phyloP scores from a whole-genome alignment of 2,888 invertebrate species.

The Drosophila nigritarsus region DNA sequence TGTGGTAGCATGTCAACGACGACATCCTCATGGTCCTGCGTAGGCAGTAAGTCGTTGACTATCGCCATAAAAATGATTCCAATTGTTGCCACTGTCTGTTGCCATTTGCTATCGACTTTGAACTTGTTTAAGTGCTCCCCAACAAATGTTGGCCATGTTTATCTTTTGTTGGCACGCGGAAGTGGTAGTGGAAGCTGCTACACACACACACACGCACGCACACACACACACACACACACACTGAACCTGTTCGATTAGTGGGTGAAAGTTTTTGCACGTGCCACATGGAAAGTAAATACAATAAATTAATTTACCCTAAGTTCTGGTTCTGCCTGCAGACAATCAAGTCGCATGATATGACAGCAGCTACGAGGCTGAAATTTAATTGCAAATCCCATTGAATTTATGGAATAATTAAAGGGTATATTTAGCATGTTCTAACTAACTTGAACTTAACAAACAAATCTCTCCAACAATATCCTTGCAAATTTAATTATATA shows the following conservation, averaged over 20 bases:
- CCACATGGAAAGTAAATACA: slow-evolving; percentile 60
- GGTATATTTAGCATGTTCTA: not conserved
- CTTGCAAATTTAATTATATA: not conserved
- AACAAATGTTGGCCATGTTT: slow-evolving; percentile 41
- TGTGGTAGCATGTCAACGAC: slow-evolving; percentile 68
- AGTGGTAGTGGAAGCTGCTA: slow-evolving; percentile 8
- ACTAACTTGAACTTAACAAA: not conserved
- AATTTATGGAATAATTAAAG: slow-evolving; percentile 12
- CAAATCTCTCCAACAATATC: not conserved
- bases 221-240: slow-evolving; percentile 11
- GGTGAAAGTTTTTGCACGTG: slow-evolving; percentile 60
- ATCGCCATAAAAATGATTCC: slow-evolving; percentile 56
- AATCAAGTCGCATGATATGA: slow-evolving; percentile 35
- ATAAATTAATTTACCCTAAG: slow-evolving; percentile 56
- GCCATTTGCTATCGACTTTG: slow-evolving; percentile 52
- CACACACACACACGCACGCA: too few relatives aligned
- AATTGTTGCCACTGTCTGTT: slow-evolving; percentile 14
- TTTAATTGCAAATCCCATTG: slow-evolving; percentile 42
- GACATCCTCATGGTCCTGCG: slow-evolving; percentile 17
- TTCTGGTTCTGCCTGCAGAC: slow-evolving; percentile 35
- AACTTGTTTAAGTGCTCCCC: slow-evolving; percentile 57
- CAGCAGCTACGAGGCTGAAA: slow-evolving; percentile 16
- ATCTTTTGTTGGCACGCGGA: slow-evolving; percentile 41
- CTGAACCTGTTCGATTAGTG: slow-evolving; percentile 31
- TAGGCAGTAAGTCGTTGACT: slow-evolving; percentile 36